Conservation (phyloP, 2,113 vertebrate species). For the Meleagris gallopavo region DNA sequence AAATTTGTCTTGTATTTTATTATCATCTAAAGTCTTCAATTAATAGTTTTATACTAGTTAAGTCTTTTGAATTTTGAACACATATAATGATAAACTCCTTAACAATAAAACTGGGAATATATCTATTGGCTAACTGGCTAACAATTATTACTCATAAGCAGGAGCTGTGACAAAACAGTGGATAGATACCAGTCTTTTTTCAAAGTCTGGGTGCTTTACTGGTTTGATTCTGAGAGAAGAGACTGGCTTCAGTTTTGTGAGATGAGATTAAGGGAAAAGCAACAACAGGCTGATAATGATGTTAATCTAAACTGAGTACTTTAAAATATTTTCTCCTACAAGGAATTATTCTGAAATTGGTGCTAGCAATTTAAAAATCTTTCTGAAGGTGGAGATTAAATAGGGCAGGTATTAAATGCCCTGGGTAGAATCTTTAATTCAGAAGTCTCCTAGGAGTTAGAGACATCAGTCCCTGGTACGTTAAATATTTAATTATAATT, state of each 20-base stretch:
- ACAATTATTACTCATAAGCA: conserved; percentile 2
- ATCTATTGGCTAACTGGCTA: conserved; percentile 10
- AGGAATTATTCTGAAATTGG: background rate
- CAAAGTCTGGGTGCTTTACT: background rate
- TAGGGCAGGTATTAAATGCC: background rate
- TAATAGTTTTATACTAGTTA: conserved; percentile 7
- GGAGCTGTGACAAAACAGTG: background rate
- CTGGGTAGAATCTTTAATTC: background rate
- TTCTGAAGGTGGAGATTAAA: background rate
- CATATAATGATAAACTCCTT: conserved; percentile 20
- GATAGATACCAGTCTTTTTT: background rate
- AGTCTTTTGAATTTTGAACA: background rate
- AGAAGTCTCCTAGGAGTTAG: background rate
- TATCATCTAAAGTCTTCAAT: background rate
- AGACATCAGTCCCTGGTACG: background rate
- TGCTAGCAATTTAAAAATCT: background rate
- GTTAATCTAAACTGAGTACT: background rate
- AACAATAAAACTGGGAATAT: background rate
- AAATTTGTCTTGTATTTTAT: conserved; percentile 9
- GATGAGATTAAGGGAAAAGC: background rate
- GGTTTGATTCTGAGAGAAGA: background rate
- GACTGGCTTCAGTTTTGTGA: background rate
- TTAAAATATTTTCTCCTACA: background rate
- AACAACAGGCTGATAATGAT: background rate
- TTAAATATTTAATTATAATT: background rate